Conservation (phyloP, 2,888 invertebrate genomes). For the Sphaeridia pumilis region DNA sequence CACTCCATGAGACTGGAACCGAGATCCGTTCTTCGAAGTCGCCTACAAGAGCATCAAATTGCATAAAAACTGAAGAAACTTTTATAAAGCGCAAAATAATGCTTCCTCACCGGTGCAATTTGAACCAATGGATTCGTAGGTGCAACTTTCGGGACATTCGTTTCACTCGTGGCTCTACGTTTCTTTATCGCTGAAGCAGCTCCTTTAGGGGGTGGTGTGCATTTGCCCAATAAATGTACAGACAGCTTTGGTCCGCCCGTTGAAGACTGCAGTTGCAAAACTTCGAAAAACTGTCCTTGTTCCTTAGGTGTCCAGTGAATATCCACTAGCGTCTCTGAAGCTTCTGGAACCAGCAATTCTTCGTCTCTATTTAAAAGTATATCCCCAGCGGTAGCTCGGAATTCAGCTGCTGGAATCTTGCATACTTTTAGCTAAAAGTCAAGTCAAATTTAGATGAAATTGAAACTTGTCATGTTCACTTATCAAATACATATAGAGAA, state of each 20-base stretch:
- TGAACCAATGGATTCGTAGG: too few species aligned
- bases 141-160: too few species aligned
- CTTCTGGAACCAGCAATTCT: constrained; percentile 5
- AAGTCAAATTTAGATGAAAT: too few species aligned
- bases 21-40: too few species aligned
- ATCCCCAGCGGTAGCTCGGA: not conserved
- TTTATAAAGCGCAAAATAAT: too few species aligned
- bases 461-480: too few species aligned
- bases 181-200: too few species aligned
- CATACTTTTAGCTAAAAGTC: constrained; percentile 7
- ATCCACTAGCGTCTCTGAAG: not conserved
- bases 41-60: not conserved
- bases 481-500: too few species aligned
- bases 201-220: constrained; percentile 2
- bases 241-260: constrained; percentile 10
- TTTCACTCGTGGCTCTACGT: too few species aligned
- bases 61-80: too few species aligned
- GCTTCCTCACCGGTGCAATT: too few species aligned
- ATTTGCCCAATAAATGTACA: constrained; percentile 15
- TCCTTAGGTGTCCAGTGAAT: constrained; percentile 15
- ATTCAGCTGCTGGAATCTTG: constrained; percentile 10
- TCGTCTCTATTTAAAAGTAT: not conserved
- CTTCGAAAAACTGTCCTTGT: constrained; percentile 14
- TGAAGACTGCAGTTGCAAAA: constrained; percentile 8
- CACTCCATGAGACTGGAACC: not conserved